Evolutionary conservation across 1,140 invertebrate genomes (phyloP).

Genomic region (Hyphantria cunea): DNA sequence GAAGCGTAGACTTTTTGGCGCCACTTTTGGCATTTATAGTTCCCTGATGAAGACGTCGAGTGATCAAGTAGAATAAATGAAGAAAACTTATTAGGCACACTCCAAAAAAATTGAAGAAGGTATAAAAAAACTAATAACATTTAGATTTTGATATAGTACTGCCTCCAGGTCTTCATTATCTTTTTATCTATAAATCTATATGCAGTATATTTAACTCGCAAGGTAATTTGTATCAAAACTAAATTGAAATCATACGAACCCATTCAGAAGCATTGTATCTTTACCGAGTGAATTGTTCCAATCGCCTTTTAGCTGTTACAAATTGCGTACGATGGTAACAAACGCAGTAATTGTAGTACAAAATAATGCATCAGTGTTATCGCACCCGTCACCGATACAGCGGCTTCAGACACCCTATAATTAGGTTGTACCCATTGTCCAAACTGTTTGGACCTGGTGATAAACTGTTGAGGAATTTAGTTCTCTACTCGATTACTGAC

Average conservation of each 20-base stretch:
- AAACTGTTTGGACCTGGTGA: background rate
- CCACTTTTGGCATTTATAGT: too few relatives aligned
- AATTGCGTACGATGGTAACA: constrained; percentile 2
- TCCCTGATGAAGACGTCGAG: too few relatives aligned
- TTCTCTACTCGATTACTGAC: background rate
- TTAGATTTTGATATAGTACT: too few relatives aligned
- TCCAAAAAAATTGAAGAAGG: too few relatives aligned
- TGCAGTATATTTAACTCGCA: too few relatives aligned
- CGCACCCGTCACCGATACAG: background rate
- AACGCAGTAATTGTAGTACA: constrained; percentile 1
- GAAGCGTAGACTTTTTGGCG: too few relatives aligned
- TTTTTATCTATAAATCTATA: too few relatives aligned
- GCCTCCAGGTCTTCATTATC: too few relatives aligned
- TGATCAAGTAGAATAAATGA: too few relatives aligned
- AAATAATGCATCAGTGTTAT: background rate
- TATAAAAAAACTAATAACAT: too few relatives aligned
- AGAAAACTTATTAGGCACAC: too few relatives aligned
- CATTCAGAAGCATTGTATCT: background rate
- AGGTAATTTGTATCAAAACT: too few relatives aligned
- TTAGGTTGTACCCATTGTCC: constrained; percentile 6
- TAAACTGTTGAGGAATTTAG: background rate
- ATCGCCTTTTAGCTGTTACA: background rate
- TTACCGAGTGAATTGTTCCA: background rate
- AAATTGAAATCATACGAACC: background rate
- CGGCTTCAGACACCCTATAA: background rate